Evolutionary conservation across 2,888 invertebrate species (phyloP).

Genomic region (Vanessa cardui): DNA sequence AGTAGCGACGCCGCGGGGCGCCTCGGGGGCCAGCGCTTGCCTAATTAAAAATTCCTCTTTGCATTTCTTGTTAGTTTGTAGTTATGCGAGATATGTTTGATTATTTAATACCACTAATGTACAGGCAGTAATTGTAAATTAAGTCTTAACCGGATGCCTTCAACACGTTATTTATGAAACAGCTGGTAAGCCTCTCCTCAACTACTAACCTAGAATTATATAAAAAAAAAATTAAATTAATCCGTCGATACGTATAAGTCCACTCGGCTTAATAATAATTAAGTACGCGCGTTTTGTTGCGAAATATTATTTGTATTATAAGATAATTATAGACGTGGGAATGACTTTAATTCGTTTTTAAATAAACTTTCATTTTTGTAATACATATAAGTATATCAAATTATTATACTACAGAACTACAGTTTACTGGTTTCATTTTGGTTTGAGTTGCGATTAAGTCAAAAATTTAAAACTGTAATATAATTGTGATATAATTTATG

Average conservation of each 20-base stretch:
- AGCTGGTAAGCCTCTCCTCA: constrained; percentile 33
- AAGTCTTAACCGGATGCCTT: constrained; percentile 48
- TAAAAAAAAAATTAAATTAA: constrained; percentile 3
- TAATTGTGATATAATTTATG: too few relatives aligned
- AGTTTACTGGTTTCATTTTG: too few relatives aligned
- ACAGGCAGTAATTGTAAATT: constrained; percentile 49
- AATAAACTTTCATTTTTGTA: not conserved
- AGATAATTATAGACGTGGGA: not conserved
- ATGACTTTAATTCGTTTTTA: not conserved
- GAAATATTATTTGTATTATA: not conserved
- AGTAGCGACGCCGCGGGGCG: constrained; percentile 72
- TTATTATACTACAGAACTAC: not conserved
- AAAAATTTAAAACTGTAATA: too few relatives aligned
- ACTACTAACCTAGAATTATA: constrained; percentile 23
- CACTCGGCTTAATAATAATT: constrained; percentile 2
- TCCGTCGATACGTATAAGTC: not conserved
- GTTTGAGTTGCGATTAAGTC: too few relatives aligned
- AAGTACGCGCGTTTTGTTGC: not conserved
- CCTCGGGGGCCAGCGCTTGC: constrained; percentile 60
- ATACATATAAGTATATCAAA: not conserved
- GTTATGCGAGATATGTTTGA: constrained; percentile 67
- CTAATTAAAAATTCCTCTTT: constrained; percentile 76
- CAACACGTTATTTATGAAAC: constrained; percentile 61
- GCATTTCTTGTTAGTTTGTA: constrained; percentile 63
- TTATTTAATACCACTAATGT: constrained; percentile 67